A percentile compares a stretch with the other conserved stretches of the same genome.
Evolutionary conservation across 1,140 invertebrate genomes (phyloP).

Genomic region (Prorops nasuta): DNA sequence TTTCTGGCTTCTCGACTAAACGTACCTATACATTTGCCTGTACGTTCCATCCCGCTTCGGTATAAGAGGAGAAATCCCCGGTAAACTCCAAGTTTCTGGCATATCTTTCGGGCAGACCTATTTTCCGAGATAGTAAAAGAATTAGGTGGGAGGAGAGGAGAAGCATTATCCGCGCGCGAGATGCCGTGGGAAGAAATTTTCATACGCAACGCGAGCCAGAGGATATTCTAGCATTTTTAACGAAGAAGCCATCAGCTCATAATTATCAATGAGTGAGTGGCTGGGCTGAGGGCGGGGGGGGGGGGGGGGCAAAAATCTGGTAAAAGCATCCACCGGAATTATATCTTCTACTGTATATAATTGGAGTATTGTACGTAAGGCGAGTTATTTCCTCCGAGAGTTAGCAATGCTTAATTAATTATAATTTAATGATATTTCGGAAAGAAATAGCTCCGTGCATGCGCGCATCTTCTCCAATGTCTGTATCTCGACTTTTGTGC

Average conservation of each 20-base stretch:
- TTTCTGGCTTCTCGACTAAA: neutral
- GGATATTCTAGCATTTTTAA: too few relatives aligned
- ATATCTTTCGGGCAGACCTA: neutral
- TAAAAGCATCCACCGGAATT: too few relatives aligned
- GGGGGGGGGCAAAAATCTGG: too few relatives aligned
- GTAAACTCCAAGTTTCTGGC: neutral
- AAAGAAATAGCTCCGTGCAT: neutral
- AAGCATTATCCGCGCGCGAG: too few relatives aligned
- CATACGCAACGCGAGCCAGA: neutral
- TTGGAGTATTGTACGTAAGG: neutral
- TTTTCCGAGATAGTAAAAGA: too few relatives aligned
- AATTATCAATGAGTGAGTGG: too few relatives aligned
- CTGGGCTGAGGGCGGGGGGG: too few relatives aligned
- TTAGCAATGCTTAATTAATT: too few relatives aligned
- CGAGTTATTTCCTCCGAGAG: too few relatives aligned
- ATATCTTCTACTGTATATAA: neutral
- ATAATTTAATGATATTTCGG: neutral
- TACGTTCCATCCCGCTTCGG: neutral
- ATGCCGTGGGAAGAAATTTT: too few relatives aligned
- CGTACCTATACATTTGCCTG: neutral
- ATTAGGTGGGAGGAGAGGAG: too few relatives aligned
- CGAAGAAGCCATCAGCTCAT: too few relatives aligned
- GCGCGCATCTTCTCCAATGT: neutral
- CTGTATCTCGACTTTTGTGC: neutral
- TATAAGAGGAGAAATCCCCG: neutral